Conservation (phyloP, 1,140 invertebrate species). For the Samia ricini region DNA sequence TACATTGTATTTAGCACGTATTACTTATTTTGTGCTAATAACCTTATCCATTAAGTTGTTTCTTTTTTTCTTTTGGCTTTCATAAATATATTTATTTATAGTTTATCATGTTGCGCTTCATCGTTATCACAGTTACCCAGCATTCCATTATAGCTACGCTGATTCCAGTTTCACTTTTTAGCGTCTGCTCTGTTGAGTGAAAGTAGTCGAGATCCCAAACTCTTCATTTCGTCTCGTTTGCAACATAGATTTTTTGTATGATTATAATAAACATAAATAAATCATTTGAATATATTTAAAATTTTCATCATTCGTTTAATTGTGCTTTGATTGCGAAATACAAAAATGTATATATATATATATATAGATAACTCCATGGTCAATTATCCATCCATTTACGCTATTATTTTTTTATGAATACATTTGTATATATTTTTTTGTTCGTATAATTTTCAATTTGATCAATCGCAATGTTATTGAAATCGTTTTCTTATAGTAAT, state of each 20-base stretch:
- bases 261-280: background rate
- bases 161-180: slow-evolving; percentile 73
- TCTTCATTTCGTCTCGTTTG: slow-evolving; percentile 51
- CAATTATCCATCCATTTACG: background rate
- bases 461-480: background rate
- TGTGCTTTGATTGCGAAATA: slow-evolving; percentile 2
- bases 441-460: background rate
- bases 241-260: background rate
- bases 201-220: slow-evolving; percentile 57
- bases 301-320: background rate
- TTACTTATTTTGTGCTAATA: background rate
- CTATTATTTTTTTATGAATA: background rate
- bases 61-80: background rate
- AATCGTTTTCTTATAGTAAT: background rate
- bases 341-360: background rate
- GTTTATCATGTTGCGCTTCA: slow-evolving; percentile 7
- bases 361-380: background rate
- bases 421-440: background rate
- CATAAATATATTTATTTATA: background rate
- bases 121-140: slow-evolving; percentile 33
- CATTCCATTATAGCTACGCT: slow-evolving; percentile 26
- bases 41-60: background rate
- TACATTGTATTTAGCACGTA: slow-evolving; percentile 2
- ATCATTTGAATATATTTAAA: background rate
- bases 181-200: slow-evolving; percentile 49